phyloP scores from a whole-genome alignment of 2,888 invertebrate genomes.

The Alitta virens region DNA sequence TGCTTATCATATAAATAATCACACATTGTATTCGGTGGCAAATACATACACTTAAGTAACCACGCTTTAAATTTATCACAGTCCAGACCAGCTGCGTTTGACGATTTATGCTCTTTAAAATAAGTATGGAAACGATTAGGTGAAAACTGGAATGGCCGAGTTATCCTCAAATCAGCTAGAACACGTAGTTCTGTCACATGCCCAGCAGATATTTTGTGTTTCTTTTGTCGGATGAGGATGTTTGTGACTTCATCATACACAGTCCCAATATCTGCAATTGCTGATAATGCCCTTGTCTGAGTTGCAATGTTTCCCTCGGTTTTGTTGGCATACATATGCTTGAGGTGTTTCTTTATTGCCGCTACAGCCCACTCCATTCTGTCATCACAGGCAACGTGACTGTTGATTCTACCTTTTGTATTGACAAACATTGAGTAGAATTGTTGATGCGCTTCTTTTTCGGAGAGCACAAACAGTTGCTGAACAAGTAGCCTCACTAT shows the following conservation, averaged over 20 bases:
- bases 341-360: not conserved
- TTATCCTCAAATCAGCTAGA: not conserved
- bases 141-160: not conserved
- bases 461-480: not conserved
- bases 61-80: too few species aligned
- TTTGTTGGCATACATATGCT: constrained; percentile 1
- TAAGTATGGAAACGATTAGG: not conserved
- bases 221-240: not conserved
- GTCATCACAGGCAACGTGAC: constrained; percentile 8
- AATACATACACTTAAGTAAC: too few species aligned
- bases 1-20: too few species aligned
- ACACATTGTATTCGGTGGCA: too few species aligned
- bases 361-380: constrained; percentile 12
- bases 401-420: constrained; percentile 5
- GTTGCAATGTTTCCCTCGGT: not conserved
- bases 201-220: not conserved
- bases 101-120: too few species aligned
- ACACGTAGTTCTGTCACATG: not conserved
- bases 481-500: constrained; percentile 8
- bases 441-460: not conserved
- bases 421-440: constrained; percentile 10
- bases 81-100: too few species aligned
- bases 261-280: not conserved
- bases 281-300: not conserved
- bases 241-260: not conserved